A percentile compares a stretch with the other conserved stretches of the same genome.
Evolutionary conservation across 2,888 invertebrate species (phyloP).

Genomic region (Eupsilia transversa): DNA sequence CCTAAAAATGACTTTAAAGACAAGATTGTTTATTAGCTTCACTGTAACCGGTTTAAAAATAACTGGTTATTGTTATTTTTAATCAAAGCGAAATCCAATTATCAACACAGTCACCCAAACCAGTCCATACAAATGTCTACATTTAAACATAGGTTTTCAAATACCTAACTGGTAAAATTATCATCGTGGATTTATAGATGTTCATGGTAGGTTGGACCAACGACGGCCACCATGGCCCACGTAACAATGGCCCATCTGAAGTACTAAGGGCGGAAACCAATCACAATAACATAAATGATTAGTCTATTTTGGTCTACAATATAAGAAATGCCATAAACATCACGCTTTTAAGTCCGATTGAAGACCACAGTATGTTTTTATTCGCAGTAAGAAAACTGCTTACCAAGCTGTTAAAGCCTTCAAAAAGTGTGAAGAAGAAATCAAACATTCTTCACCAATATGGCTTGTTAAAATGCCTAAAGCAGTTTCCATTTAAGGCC

Average conservation of each 20-base stretch:
- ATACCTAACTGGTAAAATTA: not conserved
- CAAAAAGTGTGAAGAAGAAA: not conserved
- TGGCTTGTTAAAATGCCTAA: conserved; percentile 3
- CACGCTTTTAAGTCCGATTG: not conserved
- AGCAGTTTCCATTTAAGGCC: conserved; percentile 22
- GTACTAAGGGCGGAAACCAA: too few relatives aligned
- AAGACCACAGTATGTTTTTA: not conserved
- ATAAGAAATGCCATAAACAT: not conserved
- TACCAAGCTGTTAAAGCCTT: not conserved
- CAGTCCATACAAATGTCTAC: not conserved
- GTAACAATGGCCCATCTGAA: too few relatives aligned
- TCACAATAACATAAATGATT: too few relatives aligned
- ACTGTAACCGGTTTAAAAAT: not conserved
- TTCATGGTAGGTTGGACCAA: too few relatives aligned
- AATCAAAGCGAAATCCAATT: too few relatives aligned
- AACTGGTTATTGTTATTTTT: too few relatives aligned
- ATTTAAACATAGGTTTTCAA: not conserved
- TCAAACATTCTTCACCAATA: conserved; percentile 16
- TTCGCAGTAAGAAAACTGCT: not conserved
- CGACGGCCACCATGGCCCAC: too few relatives aligned
- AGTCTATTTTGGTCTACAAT: too few relatives aligned
- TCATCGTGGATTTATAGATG: not conserved
- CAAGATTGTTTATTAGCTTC: not conserved
- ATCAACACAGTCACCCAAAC: not conserved
- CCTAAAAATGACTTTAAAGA: too few relatives aligned